Evolutionary conservation across 2,888 invertebrate genomes (phyloP).

Genomic region (Microchrysa polita): DNA sequence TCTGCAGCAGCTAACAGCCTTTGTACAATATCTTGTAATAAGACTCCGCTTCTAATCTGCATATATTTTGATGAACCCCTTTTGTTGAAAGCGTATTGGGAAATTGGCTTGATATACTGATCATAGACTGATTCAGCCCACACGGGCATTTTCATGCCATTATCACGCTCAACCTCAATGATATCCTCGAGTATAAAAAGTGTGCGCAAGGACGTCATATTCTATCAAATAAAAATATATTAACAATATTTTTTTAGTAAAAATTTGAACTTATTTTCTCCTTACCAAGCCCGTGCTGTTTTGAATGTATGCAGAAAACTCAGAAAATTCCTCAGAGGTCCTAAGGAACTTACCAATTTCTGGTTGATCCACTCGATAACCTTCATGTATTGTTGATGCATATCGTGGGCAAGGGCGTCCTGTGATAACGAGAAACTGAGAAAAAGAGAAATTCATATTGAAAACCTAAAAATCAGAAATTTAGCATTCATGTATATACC

Average conservation of each 20-base stretch:
- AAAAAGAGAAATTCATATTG: not conserved
- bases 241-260: not conserved
- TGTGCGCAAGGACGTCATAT: not conserved
- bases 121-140: slow-evolving; percentile 73
- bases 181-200: slow-evolving; percentile 64
- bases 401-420: not conserved
- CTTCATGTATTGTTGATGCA: not conserved
- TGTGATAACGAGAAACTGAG: not conserved
- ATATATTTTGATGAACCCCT: slow-evolving; percentile 70
- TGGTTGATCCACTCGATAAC: not conserved
- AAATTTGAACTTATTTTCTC: not conserved
- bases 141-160: slow-evolving; percentile 72
- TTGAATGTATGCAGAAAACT: not conserved
- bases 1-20: slow-evolving; percentile 66
- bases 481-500: too few relatives aligned
- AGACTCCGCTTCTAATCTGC: slow-evolving; percentile 73
- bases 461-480: not conserved
- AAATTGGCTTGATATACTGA: slow-evolving; percentile 58
- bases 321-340: not conserved
- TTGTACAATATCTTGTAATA: slow-evolving; percentile 71
- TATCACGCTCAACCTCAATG: slow-evolving; percentile 69
- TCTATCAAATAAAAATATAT: not conserved
- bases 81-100: not conserved
- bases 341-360: not conserved
- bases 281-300: not conserved